These are phyloP conservation scores for Drosophila helvetica DNA, from an alignment of 2,888 invertebrate species.

Conservation along the genomic window DNA sequence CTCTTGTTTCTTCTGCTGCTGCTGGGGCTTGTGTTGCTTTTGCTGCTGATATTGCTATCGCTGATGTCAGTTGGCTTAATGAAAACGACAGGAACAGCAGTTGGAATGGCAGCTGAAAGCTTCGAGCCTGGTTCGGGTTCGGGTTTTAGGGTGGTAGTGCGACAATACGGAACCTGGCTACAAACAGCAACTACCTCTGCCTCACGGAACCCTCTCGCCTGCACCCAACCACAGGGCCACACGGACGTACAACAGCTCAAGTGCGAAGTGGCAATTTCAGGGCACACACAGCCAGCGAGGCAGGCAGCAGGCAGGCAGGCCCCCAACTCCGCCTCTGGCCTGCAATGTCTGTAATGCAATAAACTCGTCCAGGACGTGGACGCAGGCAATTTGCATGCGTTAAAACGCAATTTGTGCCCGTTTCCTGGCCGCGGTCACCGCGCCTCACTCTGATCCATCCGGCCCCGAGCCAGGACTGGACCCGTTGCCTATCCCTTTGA, in stretches of 20 bases:
- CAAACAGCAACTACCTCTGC: background rate
- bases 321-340: conserved; percentile 4
- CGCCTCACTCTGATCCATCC: background rate
- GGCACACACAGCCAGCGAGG: conserved; percentile 23
- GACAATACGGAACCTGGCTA: conserved; percentile 6
- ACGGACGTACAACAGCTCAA: conserved; percentile 39
- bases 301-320: conserved; percentile 7
- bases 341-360: conserved; percentile 66
- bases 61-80: conserved; percentile 64
- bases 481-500: conserved; percentile 42
- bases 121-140: conserved; percentile 16
- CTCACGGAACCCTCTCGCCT: conserved; percentile 25
- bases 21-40: background rate
- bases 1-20: conserved; percentile 15
- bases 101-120: conserved; percentile 23
- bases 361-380: conserved; percentile 60
- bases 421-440: conserved; percentile 63
- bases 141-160: conserved; percentile 23
- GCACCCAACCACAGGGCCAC: background rate
- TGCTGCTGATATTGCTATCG: conserved; percentile 33
- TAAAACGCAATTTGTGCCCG: conserved; percentile 78
- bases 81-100: conserved; percentile 40
- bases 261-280: conserved; percentile 66
- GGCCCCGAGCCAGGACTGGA: background rate
- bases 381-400: conserved; percentile 78